Percentiles rank a stretch among this genome's conserved stretches.
Evolutionary conservation across 2,888 invertebrate species (phyloP).

Genomic region (Chloroclysta siterata): DNA sequence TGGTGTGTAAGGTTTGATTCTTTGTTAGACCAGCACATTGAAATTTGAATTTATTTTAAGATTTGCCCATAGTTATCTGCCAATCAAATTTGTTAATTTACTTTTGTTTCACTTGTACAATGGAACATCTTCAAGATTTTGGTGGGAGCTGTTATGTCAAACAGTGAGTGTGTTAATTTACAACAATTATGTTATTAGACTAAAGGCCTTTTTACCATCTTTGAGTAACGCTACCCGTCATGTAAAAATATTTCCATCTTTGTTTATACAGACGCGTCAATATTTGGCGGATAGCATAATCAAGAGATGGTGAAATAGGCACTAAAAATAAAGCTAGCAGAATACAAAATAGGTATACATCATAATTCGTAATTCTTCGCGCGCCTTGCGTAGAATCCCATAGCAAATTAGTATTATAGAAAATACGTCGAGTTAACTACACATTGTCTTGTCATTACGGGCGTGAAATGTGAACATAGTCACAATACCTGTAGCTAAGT

Average conservation of each 20-base stretch:
- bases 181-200: constrained; percentile 57
- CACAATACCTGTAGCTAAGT: constrained; percentile 3
- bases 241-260: too few species aligned
- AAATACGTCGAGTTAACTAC: constrained; percentile 39
- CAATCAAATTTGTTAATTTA: too few species aligned
- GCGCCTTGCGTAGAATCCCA: constrained; percentile 29
- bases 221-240: too few species aligned
- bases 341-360: constrained; percentile 67
- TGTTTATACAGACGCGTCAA: too few species aligned
- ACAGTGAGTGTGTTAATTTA: constrained; percentile 85
- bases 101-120: too few species aligned
- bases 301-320: too few species aligned
- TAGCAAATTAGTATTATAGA: background rate
- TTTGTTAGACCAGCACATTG: too few species aligned
- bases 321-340: constrained; percentile 71
- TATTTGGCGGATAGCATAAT: too few species aligned
- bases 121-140: constrained; percentile 55
- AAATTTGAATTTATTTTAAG: too few species aligned
- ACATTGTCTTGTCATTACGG: background rate
- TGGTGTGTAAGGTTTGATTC: too few species aligned
- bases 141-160: constrained; percentile 75
- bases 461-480: constrained; percentile 10
- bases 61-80: too few species aligned
- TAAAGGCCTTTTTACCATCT: constrained; percentile 33
- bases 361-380: constrained; percentile 26